Base-by-base conservation (phyloP, 37 sponge, comb jelly and placozoan genomes). In the Chondrilla cf. caribensis region DNA sequence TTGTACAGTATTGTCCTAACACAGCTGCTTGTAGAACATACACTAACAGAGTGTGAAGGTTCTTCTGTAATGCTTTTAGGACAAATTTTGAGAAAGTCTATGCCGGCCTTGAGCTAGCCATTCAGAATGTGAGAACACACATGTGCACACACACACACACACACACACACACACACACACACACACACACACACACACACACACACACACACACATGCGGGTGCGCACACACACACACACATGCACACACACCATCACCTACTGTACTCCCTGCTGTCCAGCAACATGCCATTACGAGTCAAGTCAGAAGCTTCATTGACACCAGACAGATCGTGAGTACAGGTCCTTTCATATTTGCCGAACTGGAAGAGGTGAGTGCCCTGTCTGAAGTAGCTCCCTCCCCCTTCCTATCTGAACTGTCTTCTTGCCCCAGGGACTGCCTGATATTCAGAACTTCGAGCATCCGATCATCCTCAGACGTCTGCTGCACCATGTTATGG, bases 311-410 rank as follows among this genome's bases (percentile, higher is more conserved):
- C 59, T 94, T 97, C 79, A 90, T 91, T 37, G 95, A 97, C 66
- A 92, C 85, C 31, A 87, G 87, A 11, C 90, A 92, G 60, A 84
- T 93, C 17, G 90, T 94, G 21, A 88, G 94, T 38, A 72, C 95
- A 19, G 97, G 97, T 0, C 91, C 93, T 3, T 97, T 97, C 81
- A 71, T 94, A 22, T 97, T 91, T 70, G 90, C 95, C 54, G 79
- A 85, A 33, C 64, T 95, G 36, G 96, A 95, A 38, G 90, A 90
- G 90, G 95, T 94, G 55, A 70, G 51, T 3, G 14, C 5, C n/a
- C n/a, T n/a, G n/a, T n/a, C n/a, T n/a, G n/a, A n/a, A n/a, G n/a
- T n/a, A n/a, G n/a, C n/a, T n/a, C n/a, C n/a, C n/a, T n/a, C 64
- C 29, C 29, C 64, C 8, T 62, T n/a, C 64, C 57, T 19, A 11